Evolutionary conservation across 2,797 vertebrate genomes (phyloP), one percentile per base, ranked within the genome.

Genomic region (Salmo trutta): DNA sequence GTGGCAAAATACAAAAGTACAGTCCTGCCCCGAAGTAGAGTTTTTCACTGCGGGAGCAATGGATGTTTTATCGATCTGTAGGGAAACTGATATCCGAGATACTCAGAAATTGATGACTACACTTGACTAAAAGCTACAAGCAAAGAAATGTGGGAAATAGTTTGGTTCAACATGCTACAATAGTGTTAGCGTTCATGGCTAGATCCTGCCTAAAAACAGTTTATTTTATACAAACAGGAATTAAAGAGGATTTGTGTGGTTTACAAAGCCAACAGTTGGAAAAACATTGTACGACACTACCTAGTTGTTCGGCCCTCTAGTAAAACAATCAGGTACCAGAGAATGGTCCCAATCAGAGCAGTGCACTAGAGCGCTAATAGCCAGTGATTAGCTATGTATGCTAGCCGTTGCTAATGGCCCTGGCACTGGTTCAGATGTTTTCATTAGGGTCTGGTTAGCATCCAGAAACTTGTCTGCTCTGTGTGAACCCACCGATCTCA

Each of bases 361-460:
- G 79, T 77, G 86, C 82, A 15, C 87, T 89, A 84, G 79, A 85
- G 81, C 75, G 77, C 86, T 90, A 91, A 91, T 77, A 82, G 81
- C 78, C 69, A 86, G 85, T 86, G 88, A 91, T 92, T 87, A 87
- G 88, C 76, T 87, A 79, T 86, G 86, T 75, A 75, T 7, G 64
- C 78, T 82, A 81, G 86, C 83, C 87, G 59, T 69, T 33, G 53
- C 73, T 82, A 87, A 83, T 85, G 82, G 90, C 88, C 83, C 82
- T 91, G 92, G 88, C 91, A 86, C 75, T 2, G 81, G 76, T 89
- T 91, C 89, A 88, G 88, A 88, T 91, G 88, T 93, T 92, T 93
- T 93, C 90, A 93, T 91, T 91, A 90, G 84, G 10, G 88, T 84
- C 88, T 91, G 86, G 85, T 90, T 85, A 83, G 86, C 87, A 89